Conservation (phyloP, 2,113 vertebrate genomes). For the Sceloporus undulatus region DNA sequence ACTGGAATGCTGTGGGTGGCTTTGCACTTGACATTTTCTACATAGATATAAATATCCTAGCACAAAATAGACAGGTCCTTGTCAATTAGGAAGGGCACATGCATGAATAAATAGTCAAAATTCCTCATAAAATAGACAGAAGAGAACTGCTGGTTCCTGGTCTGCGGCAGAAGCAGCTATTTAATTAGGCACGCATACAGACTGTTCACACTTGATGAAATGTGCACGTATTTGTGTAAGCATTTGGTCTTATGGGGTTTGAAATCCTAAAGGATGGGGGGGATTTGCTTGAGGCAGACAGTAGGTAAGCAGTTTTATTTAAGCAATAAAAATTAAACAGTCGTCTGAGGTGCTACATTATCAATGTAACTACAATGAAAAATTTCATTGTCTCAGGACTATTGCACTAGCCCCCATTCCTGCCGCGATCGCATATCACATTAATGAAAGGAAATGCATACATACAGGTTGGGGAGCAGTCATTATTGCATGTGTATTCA, state of each 20-base stretch:
- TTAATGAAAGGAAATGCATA: too few species aligned
- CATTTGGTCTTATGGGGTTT: background rate
- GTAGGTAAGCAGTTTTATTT: too few species aligned
- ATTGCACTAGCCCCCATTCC: too few species aligned
- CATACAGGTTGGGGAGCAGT: too few species aligned
- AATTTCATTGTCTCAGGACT: too few species aligned
- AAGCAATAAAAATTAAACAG: too few species aligned
- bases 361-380: too few species aligned
- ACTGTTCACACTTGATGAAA: background rate
- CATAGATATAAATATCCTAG: slow-evolving; percentile 5
- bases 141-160: background rate
- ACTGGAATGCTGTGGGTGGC: background rate
- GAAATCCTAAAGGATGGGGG: background rate
- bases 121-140: background rate
- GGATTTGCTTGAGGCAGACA: background rate
- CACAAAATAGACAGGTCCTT: background rate
- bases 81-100: background rate
- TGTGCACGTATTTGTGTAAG: background rate
- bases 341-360: too few species aligned
- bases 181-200: background rate
- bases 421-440: too few species aligned
- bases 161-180: background rate
- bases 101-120: background rate
- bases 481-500: too few species aligned
- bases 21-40: slow-evolving; percentile 20